Evolutionary conservation across 1,140 invertebrate genomes (phyloP).

Genomic region (Leptopilina clavipes): DNA sequence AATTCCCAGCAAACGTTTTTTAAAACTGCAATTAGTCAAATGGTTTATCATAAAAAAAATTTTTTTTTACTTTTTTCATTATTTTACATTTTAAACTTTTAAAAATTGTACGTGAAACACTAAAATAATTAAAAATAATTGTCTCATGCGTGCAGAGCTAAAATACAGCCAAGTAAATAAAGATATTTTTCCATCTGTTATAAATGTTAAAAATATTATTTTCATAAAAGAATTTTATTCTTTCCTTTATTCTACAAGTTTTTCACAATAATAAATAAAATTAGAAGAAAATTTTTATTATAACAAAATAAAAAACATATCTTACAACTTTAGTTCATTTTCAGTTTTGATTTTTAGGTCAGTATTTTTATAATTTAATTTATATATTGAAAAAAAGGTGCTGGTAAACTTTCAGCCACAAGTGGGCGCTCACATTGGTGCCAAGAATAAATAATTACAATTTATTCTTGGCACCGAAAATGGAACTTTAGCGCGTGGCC

Average conservation of each 20-base stretch:
- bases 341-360: not conserved
- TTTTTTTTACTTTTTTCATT: not conserved
- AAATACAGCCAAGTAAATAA: no score
- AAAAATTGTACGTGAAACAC: not conserved
- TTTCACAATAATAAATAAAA: no score
- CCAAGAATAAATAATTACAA: conserved; percentile 20
- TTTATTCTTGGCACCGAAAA: conserved; percentile 3
- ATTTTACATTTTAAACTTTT: not conserved
- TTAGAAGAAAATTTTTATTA: no score
- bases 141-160: not conserved
- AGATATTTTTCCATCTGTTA: no score
- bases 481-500: not conserved
- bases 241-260: no score
- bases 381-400: not conserved
- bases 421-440: not conserved
- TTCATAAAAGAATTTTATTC: no score
- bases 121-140: not conserved
- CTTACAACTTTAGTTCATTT: not conserved
- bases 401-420: not conserved
- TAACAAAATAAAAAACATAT: no score
- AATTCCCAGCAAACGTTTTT: not conserved
- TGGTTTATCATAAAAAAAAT: not conserved
- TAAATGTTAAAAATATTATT: no score
- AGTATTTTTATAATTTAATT: conserved; percentile 3
- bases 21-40: not conserved